phyloP scores from a whole-genome alignment of 2,888 invertebrate genomes.

The Lobophora halterata region DNA sequence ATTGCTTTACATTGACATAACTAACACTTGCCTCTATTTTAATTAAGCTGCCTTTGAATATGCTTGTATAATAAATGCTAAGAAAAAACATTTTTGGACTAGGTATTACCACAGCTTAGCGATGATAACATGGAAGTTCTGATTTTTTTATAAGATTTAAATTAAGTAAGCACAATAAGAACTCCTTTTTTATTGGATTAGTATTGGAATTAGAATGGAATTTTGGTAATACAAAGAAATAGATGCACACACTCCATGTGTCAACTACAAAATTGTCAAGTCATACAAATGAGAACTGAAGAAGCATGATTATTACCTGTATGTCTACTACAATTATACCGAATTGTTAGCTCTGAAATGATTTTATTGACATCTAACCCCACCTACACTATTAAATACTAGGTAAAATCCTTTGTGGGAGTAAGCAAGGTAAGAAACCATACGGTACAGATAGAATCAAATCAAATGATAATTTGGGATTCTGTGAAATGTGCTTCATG shows the following conservation, averaged over 20 bases:
- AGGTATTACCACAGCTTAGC: no score
- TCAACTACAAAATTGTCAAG: conserved; percentile 35
- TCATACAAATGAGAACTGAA: conserved; percentile 25
- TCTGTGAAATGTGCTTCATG: conserved; percentile 26
- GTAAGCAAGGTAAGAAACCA: conserved; percentile 20
- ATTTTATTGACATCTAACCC: conserved; percentile 60
- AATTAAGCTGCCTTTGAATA: no score
- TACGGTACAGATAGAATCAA: conserved; percentile 7
- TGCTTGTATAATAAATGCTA: no score
- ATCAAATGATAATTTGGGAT: conserved; percentile 18
- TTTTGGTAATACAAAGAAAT: background rate
- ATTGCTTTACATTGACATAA: no score
- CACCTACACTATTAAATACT: conserved; percentile 56
- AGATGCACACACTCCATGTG: conserved; percentile 3
- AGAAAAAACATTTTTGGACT: no score
- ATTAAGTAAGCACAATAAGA: no score
- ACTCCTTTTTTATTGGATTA: no score
- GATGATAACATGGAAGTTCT: no score
- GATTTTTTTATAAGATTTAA: no score
- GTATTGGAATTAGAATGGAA: no score
- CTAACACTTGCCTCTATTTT: no score
- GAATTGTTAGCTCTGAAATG: conserved; percentile 1
- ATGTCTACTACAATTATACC: background rate
- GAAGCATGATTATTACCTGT: conserved; percentile 4
- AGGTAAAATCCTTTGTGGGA: conserved; percentile 40